Evolutionary conservation across 2,113 vertebrate genomes (phyloP).

Genomic region (Lepidothrix coronata): DNA sequence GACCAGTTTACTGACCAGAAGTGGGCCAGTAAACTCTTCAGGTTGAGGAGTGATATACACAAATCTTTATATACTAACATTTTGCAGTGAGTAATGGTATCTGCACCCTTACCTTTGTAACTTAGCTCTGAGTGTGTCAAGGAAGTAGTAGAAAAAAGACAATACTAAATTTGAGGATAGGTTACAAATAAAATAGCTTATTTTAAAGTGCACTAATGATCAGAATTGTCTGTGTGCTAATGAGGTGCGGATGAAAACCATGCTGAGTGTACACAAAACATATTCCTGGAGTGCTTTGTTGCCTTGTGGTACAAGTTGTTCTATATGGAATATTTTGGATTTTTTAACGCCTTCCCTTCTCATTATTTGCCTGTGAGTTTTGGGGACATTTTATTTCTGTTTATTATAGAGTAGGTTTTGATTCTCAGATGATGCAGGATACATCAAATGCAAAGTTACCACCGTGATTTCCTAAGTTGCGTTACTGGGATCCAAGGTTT

Average conservation of each 20-base stretch:
- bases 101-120: neutral
- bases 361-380: neutral
- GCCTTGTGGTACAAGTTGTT: neutral
- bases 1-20: neutral
- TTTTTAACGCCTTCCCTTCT: neutral
- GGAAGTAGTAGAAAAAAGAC: neutral
- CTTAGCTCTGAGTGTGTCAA: neutral
- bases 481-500: neutral
- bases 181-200: neutral
- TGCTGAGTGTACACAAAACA: slow-evolving; percentile 21
- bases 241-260: slow-evolving; percentile 20
- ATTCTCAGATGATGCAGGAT: neutral
- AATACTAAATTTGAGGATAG: neutral
- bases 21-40: neutral
- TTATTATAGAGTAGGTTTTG: neutral
- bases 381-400: neutral
- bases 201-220: neutral
- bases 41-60: neutral
- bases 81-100: neutral
- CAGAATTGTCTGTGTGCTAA: slow-evolving; percentile 41
- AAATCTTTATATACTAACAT: neutral
- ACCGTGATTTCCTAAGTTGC: neutral
- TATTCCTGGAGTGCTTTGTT: slow-evolving; percentile 29
- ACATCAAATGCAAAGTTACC: neutral
- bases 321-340: slow-evolving; percentile 8